Base-by-base conservation (phyloP, 2,113 vertebrate species). In the Podilymbus podiceps region DNA sequence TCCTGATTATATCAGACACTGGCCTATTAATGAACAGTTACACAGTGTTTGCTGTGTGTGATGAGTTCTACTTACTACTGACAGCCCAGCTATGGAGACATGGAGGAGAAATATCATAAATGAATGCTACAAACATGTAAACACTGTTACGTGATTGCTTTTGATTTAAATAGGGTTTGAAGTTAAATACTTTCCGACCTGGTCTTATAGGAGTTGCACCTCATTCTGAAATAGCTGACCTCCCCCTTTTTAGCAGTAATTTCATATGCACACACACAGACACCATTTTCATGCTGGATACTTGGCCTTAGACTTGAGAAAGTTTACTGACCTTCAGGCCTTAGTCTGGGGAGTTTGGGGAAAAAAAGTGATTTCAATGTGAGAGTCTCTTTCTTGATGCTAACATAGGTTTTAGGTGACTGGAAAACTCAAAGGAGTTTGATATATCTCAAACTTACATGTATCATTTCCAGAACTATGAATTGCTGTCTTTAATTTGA, bases 231-330 rank as follows among this genome's bases (percentile, higher is more conserved):
- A 69, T 16, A 77, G 22, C 12, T 67, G 35, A 31, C 16, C 2
- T 49, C 12, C 73, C 49, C 5, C 49, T 85, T 84, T 84, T 50
- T 66, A 67, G 18, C 9, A 42, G 33, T 27, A 74, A 30, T 15
- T 3, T 80, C 20, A 28, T 52, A 46, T 1, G 47, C 23, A 3
- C 6, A 5, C 5, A 15, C 8, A 2, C 2, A 9, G 77, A 5
- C 5, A 2, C 0, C 25, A 67, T 77, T 77, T 50, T 35, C 5
- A 33, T n/a, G 8, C 17, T 60, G 49, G 8, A 40, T 47, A n/a
- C 8, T 69, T 58, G n/a, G 40, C 16, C 35, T 60, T 72, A 56
- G 16, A 44, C 44, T 47, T 81, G 27, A 56, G 17, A 47, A 85
- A 79, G 10, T 59, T 71, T 72, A 38, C 8, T 64, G 56, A 35